phyloP scores from a whole-genome alignment of 2,797 vertebrate genomes.

The Amblyopsis hoosieri region DNA sequence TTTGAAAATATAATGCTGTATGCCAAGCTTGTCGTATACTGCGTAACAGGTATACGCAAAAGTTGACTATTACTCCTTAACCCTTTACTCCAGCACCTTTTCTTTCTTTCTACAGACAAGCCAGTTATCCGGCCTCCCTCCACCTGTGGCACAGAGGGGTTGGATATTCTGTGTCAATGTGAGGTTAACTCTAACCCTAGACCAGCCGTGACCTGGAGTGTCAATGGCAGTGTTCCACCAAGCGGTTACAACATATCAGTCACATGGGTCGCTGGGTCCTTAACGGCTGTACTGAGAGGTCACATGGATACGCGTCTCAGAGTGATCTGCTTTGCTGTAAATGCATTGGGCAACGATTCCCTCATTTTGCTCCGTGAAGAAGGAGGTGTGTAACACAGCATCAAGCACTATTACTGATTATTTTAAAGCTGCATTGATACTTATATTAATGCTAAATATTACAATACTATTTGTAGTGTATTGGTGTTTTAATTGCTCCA shows the following conservation, averaged over 20 bases:
- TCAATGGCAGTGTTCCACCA: slow-evolving; percentile 67
- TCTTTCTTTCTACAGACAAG: slow-evolving; percentile 62
- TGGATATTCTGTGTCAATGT: slow-evolving; percentile 67
- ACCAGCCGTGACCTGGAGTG: slow-evolving; percentile 76
- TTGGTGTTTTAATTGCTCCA: no score
- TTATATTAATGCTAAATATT: no score
- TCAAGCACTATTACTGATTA: slow-evolving; percentile 8
- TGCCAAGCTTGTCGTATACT: no score
- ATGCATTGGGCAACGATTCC: slow-evolving; percentile 76
- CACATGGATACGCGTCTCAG: slow-evolving; percentile 42
- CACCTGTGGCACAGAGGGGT: slow-evolving; percentile 50
- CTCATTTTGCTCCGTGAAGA: slow-evolving; percentile 53
- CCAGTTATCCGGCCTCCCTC: slow-evolving; percentile 67
- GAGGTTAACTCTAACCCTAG: slow-evolving; percentile 76
- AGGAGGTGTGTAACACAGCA: slow-evolving; percentile 46
- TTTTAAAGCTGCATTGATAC: not conserved
- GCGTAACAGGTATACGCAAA: no score
- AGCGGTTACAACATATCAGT: slow-evolving; percentile 64
- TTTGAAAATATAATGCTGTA: no score
- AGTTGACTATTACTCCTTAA: not conserved
- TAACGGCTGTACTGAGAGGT: slow-evolving; percentile 62
- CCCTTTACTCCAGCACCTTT: not conserved
- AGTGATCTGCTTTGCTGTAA: slow-evolving; percentile 76
- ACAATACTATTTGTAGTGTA: no score
- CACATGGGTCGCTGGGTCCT: slow-evolving; percentile 18